A percentile compares a stretch with the other conserved stretches of the same genome.
Evolutionary conservation across 2,888 invertebrate genomes (phyloP).

Genomic region (Drosophila austrosaltans): DNA sequence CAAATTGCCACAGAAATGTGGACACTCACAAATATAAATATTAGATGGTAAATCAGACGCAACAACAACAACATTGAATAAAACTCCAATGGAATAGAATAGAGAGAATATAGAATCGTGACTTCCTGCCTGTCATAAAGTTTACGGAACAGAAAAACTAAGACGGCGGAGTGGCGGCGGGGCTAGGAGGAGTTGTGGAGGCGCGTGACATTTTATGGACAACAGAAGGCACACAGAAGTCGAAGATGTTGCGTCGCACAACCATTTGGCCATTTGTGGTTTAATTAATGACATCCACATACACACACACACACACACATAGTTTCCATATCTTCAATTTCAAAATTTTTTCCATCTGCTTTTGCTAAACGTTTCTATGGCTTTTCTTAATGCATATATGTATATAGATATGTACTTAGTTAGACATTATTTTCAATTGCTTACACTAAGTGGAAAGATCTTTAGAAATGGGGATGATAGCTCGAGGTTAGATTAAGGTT

Average conservation of each 20-base stretch:
- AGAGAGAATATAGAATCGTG: constrained; percentile 62
- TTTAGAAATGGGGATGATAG: no score
- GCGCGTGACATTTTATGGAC: constrained; percentile 65
- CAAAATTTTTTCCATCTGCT: background rate
- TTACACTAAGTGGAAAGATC: no score
- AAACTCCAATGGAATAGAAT: constrained; percentile 16
- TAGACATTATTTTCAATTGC: constrained; percentile 19
- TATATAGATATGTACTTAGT: constrained; percentile 42
- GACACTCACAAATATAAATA: constrained; percentile 15
- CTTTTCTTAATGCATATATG: constrained; percentile 34
- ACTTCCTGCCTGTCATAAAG: constrained; percentile 72
- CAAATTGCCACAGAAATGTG: constrained; percentile 45
- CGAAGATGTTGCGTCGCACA: constrained; percentile 25
- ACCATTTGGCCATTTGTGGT: constrained; percentile 67
- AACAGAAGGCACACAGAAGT: constrained; percentile 63
- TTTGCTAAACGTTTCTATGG: constrained; percentile 53
- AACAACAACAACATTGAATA: constrained; percentile 31
- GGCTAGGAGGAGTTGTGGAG: background rate
- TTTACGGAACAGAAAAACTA: constrained; percentile 40
- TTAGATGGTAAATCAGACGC: constrained; percentile 31
- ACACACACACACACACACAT: constrained; percentile 15
- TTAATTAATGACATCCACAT: constrained; percentile 70
- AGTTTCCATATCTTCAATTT: constrained; percentile 29
- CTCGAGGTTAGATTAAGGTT: no score
- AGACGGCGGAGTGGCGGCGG: background rate